phyloP scores from a whole-genome alignment of 2,113 vertebrate species.

The Coptodon rendalli region DNA sequence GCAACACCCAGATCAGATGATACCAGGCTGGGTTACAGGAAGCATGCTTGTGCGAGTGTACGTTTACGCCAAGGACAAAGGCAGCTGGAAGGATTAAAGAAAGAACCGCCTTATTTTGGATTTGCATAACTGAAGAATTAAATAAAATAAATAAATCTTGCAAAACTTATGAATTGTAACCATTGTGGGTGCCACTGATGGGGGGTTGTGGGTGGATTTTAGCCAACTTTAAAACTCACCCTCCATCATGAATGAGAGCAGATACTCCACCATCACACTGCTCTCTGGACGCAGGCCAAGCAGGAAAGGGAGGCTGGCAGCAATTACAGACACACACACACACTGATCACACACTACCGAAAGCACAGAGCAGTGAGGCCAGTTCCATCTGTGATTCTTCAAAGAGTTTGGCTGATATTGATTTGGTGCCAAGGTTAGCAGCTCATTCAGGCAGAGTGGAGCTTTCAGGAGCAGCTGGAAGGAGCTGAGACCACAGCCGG shows the following conservation, averaged over 20 bases:
- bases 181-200: background rate
- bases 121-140: background rate
- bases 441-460: slow-evolving; percentile 76
- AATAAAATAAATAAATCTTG: background rate
- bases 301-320: slow-evolving; percentile 53
- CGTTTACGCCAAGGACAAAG: slow-evolving; percentile 37
- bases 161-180: background rate
- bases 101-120: background rate
- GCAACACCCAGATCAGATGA: slow-evolving; percentile 79
- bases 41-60: slow-evolving; percentile 36
- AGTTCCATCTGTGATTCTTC: slow-evolving; percentile 83
- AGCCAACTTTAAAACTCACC: slow-evolving; percentile 23
- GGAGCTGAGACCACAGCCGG: slow-evolving; percentile 71
- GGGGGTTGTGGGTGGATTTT: background rate
- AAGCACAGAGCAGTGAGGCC: slow-evolving; percentile 69
- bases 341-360: slow-evolving; percentile 45
- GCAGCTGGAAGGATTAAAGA: background rate
- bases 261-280: slow-evolving; percentile 53
- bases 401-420: slow-evolving; percentile 82
- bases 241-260: slow-evolving; percentile 49
- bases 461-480: slow-evolving; percentile 77
- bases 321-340: slow-evolving; percentile 51
- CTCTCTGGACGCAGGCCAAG: slow-evolving; percentile 59
- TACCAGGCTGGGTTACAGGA: slow-evolving; percentile 76
- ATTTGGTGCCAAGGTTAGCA: slow-evolving; percentile 81